These are phyloP conservation scores for Glareola pratincola DNA, from an alignment of 2,113 vertebrate genomes.

Conservation along the genomic window DNA sequence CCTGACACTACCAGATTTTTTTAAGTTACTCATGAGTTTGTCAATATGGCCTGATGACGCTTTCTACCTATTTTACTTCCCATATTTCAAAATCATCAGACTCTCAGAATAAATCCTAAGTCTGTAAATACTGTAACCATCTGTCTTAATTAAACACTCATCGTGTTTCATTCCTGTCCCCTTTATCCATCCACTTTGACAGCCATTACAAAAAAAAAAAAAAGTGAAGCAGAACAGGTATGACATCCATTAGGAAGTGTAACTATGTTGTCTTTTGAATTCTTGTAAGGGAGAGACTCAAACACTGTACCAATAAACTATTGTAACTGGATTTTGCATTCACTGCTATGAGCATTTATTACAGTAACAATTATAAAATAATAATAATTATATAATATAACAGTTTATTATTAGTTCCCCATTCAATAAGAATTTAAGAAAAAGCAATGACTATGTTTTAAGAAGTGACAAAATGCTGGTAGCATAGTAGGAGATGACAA, in stretches of 20 bases:
- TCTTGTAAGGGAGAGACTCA: neutral
- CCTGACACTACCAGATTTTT: neutral
- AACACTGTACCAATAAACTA: neutral
- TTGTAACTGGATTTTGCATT: neutral
- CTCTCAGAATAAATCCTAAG: neutral
- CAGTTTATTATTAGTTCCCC: neutral
- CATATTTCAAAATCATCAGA: neutral
- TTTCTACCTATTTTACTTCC: neutral
- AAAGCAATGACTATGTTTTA: neutral
- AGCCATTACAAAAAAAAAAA: neutral
- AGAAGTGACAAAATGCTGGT: neutral
- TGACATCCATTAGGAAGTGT: neutral
- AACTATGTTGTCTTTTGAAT: neutral
- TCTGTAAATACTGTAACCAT: neutral
- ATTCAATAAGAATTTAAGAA: neutral
- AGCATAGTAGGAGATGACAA: neutral
- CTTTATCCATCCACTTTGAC: neutral
- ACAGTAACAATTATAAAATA: neutral
- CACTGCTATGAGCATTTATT: neutral
- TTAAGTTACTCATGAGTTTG: neutral
- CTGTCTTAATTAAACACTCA: neutral
- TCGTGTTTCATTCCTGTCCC: neutral
- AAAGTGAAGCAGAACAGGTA: neutral
- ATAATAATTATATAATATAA: neutral
- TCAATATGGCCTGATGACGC: neutral